These are phyloP conservation scores for Phasia obesa DNA, from an alignment of 2,888 invertebrate genomes.

Conservation along the genomic window DNA sequence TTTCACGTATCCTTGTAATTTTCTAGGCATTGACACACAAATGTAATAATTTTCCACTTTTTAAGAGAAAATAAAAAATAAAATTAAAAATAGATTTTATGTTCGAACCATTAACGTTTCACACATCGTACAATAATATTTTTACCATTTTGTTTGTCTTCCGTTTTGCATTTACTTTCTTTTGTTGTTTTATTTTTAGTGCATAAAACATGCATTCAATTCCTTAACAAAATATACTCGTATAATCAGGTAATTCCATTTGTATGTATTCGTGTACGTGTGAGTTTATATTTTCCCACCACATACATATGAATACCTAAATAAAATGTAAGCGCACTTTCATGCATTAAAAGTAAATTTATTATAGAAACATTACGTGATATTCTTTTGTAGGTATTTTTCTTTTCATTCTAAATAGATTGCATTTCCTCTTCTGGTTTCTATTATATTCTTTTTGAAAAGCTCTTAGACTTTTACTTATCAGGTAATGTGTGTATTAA, in stretches of 20 bases:
- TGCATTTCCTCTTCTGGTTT: constrained; percentile 56
- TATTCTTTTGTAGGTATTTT: constrained; percentile 25
- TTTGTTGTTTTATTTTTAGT: background rate
- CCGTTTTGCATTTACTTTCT: constrained; percentile 3
- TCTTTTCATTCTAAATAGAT: constrained; percentile 40
- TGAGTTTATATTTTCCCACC: no score
- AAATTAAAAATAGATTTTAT: constrained; percentile 4
- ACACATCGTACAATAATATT: constrained; percentile 38
- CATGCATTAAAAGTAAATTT: constrained; percentile 46
- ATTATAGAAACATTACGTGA: constrained; percentile 56
- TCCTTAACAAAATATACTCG: constrained; percentile 15
- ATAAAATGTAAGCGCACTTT: background rate
- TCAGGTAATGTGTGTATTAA: constrained; percentile 2
- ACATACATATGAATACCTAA: background rate
- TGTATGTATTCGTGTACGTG: background rate
- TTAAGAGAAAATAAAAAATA: background rate
- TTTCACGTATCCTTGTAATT: background rate
- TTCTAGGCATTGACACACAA: background rate
- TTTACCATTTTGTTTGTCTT: constrained; percentile 11
- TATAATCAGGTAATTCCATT: constrained; percentile 22
- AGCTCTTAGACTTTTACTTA: constrained; percentile 15
- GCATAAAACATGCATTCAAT: constrained; percentile 38
- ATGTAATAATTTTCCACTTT: background rate
- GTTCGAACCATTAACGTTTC: constrained; percentile 32
- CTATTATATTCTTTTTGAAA: constrained; percentile 19